Conservation (phyloP, 2,113 vertebrate species). For the Cettia cetti region DNA sequence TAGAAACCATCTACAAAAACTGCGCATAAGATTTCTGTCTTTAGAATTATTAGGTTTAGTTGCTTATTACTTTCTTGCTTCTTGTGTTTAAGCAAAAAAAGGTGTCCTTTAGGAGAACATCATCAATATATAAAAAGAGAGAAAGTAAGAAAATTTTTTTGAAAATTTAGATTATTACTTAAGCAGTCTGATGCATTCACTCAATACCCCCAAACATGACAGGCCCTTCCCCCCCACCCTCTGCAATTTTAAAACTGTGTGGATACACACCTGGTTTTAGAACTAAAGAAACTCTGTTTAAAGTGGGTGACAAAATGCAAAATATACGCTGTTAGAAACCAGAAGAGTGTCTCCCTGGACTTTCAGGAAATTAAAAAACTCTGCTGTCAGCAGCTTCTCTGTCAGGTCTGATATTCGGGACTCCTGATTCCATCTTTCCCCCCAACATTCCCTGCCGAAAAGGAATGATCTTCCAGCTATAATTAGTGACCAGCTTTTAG, state of each 20-base stretch:
- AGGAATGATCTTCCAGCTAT: neutral
- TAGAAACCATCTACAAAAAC: neutral
- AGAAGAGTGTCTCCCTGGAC: neutral
- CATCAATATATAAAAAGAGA: neutral
- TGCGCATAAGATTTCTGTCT: neutral
- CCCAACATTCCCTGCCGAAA: accelerated
- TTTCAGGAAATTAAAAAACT: neutral
- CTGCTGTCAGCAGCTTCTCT: neutral
- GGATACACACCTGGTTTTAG: neutral
- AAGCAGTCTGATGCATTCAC: neutral
- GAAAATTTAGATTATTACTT: neutral
- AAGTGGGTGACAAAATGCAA: neutral
- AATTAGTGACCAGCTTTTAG: neutral
- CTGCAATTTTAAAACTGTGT: neutral
- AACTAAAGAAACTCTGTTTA: neutral
- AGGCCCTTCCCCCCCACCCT: neutral
- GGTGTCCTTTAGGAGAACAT: neutral
- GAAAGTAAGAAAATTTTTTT: neutral
- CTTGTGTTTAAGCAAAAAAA: neutral
- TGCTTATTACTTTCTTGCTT: neutral
- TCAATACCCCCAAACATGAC: neutral
- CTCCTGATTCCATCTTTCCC: neutral
- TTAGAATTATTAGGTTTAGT: neutral
- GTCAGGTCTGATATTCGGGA: neutral
- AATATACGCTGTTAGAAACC: neutral